Evolutionary conservation across 2,797 vertebrate genomes (phyloP).

Genomic region (Peromyscus aztecus): DNA sequence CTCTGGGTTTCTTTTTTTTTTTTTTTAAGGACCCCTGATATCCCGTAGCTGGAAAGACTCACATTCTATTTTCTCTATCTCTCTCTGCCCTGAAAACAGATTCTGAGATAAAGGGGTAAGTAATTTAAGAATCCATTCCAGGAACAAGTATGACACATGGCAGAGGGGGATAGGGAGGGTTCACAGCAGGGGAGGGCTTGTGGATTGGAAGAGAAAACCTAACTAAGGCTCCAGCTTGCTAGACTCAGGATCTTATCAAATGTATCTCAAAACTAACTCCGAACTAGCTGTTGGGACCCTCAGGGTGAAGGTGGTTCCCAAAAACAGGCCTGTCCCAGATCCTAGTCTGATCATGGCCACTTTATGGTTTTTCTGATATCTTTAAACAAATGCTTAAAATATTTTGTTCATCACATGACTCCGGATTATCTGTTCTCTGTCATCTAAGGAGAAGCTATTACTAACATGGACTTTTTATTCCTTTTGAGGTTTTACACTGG

Average conservation of each 20-base stretch:
- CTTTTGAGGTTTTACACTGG: background rate
- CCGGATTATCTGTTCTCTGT: background rate
- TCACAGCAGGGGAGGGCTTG: background rate
- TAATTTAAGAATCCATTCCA: slow-evolving; percentile 1
- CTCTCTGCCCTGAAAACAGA: background rate
- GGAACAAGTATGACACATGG: background rate
- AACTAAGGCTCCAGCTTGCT: background rate
- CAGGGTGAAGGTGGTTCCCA: background rate
- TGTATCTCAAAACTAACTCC: background rate
- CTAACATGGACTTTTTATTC: background rate
- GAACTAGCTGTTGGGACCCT: background rate
- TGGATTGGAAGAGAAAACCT: background rate
- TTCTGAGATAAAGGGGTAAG: background rate
- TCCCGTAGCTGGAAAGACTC: background rate
- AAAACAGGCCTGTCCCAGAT: background rate
- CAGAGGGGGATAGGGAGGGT: background rate
- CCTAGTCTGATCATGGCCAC: background rate
- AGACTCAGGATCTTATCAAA: background rate
- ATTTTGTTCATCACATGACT: background rate
- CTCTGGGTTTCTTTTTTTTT: background rate
- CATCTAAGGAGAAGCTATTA: background rate
- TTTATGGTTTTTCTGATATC: background rate
- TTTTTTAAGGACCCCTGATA: background rate
- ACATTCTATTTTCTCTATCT: background rate
- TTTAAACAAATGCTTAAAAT: background rate